Base-by-base conservation (phyloP, 1,140 invertebrate genomes). In the Rhynchophorus ferrugineus region DNA sequence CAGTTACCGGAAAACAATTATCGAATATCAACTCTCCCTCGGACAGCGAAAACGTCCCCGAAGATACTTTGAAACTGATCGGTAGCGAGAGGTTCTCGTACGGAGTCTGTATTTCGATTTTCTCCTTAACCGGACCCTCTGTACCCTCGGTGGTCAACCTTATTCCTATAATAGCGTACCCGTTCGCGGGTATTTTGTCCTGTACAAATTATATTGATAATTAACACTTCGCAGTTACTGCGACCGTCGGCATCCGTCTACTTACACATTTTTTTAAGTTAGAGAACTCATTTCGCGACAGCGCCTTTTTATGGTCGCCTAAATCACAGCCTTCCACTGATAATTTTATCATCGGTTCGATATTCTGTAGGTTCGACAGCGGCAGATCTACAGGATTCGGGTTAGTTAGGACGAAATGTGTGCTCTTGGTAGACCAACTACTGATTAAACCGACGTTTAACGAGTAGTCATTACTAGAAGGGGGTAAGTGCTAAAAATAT, bases 401-500 rank as follows among this genome's bases (percentile, higher is more conserved):
- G 71, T 89, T 89, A 49, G 81, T 72, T n/a, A 89, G 61, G 19
- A 82, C 80, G 70, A 89, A 85, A 57, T 80, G 77, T 22, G 83
- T 76, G 57, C 81, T 78, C 54, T 82, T 79, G 44, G 76, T 75
- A 29, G 81, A 81, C 6, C 78, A 77, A 48, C 82, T 78, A 29
- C 84, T 81, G n/a, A 89, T 72, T 8, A 82, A 78, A 9, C 87
- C 87, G 68, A 89, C 82, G 70, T 89, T 82, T 58, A 89, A 72
- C 44, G 77, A 75, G 63, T 81, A 73, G 44, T 69, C 72, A 38
- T 75, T 70, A 24, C 66, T 69, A 49, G 71, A 72, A 8, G 68
- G 71, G 8, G 73, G 74, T 48, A 78, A 71, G 45, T 74, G 68
- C 72, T 76, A 43, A 51, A 63, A 59, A 38, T 45, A 45, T 52